A percentile compares a stretch with the other conserved stretches of the same genome.
Evolutionary conservation across 1,140 invertebrate species (phyloP).

Genomic region (Manduca sexta): DNA sequence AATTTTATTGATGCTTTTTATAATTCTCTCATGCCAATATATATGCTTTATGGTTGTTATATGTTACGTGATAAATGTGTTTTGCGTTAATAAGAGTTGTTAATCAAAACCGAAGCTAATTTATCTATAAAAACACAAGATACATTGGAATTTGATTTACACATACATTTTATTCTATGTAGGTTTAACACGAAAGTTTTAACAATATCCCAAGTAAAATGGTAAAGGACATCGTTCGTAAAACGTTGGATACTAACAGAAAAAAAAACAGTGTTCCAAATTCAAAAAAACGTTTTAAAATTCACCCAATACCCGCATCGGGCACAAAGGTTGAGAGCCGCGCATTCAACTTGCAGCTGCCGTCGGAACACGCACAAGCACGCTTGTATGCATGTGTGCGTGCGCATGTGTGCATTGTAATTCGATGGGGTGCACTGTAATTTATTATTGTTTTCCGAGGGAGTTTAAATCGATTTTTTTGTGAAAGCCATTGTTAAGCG

Average conservation of each 20-base stretch:
- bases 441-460: slow-evolving; percentile 16
- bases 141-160: too few relatives aligned
- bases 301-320: neutral
- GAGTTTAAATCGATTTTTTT: slow-evolving; percentile 19
- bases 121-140: too few relatives aligned
- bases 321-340: slow-evolving; percentile 49
- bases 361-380: slow-evolving; percentile 29
- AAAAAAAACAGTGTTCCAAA: neutral
- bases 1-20: slow-evolving; percentile 12
- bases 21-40: slow-evolving; percentile 13
- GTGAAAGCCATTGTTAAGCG: too few relatives aligned
- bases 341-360: slow-evolving; percentile 63
- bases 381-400: slow-evolving; percentile 17
- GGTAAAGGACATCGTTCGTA: too few relatives aligned
- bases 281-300: neutral
- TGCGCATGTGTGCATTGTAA: slow-evolving; percentile 6
- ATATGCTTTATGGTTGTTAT: slow-evolving; percentile 1
- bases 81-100: too few relatives aligned
- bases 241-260: too few relatives aligned
- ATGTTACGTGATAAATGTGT: neutral
- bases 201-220: too few relatives aligned
- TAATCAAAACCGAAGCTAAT: too few relatives aligned
- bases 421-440: slow-evolving; percentile 11
- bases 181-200: too few relatives aligned
- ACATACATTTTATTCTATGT: too few relatives aligned